Evolutionary conservation across 2,113 vertebrate species (phyloP).

Genomic region (Petromus typicus): DNA sequence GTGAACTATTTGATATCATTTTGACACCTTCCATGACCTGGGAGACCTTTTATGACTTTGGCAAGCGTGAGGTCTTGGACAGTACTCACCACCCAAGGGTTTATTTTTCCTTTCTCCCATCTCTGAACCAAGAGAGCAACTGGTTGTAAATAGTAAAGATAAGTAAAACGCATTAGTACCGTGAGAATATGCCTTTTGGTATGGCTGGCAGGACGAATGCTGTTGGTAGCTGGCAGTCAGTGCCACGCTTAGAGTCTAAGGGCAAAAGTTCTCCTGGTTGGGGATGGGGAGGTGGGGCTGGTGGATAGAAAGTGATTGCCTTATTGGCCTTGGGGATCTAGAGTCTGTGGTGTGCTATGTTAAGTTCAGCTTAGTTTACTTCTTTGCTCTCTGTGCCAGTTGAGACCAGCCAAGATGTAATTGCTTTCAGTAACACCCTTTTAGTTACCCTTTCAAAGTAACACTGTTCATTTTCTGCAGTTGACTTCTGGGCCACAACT

Average conservation of each 20-base stretch:
- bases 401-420: not conserved
- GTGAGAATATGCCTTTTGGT: not conserved
- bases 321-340: not conserved
- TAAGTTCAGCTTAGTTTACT: not conserved
- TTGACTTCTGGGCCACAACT: not conserved
- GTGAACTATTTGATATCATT: not conserved
- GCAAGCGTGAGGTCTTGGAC: not conserved
- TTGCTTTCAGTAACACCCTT: slow-evolving; percentile 19
- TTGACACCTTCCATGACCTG: not conserved
- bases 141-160: not conserved
- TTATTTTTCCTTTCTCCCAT: not conserved
- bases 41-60: not conserved
- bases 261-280: not conserved
- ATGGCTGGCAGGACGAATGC: not conserved
- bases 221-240: not conserved
- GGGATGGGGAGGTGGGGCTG: not conserved
- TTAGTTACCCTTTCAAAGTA: no score
- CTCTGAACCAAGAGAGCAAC: not conserved
- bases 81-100: not conserved
- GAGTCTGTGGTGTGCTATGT: not conserved
- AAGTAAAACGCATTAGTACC: not conserved
- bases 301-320: not conserved
- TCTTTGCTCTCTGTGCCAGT: not conserved
- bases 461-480: not conserved
- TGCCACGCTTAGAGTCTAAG: not conserved